Base-by-base conservation (phyloP, 2,113 vertebrate genomes). In the Butorides virescens region DNA sequence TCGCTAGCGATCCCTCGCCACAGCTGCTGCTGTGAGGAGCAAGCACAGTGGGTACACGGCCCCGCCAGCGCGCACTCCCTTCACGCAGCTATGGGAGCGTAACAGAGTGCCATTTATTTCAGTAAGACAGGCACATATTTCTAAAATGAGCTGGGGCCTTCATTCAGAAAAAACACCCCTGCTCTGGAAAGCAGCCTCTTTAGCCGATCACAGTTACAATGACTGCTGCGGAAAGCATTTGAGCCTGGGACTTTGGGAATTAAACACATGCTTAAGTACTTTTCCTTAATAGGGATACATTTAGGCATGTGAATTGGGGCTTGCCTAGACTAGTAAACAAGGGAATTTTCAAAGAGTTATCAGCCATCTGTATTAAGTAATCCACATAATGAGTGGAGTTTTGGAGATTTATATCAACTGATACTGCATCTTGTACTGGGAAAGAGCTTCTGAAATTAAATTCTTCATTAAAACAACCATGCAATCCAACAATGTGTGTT, bases 211-310 rank as follows among this genome's bases (percentile, higher is more conserved):
- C 49, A 49, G 66, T 85, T 96, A 81, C 80, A 83, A 53, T 71
- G 84, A 50, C 78, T 32, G 32, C 80, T 87, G 77, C 47, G 0
- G 76, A 96, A 96, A 85, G 46, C 86, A 44, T 91, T 76, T 91
- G 53, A 85, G 74, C 49, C 61, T 86, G 86, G 91, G 92, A 77
- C 78, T 93, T 82, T 58, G 92, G 94, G 95, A 97, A 92, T 96
- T 95, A 90, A 94, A 87, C 86, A 95, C 74, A 52, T 76, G 91
- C 89, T 90, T 95, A 95, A 96, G 86, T 95, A 89, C 58, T 96
- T 97, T 95, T 89, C 88, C 81, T 73, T 82, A 79, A 82, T 92
- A 70, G 32, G 65, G 29, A 50, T 76, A 76, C 77, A 67, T 79
- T 95, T 39, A 95, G 84, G 72, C 49, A 44, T n/a, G 30, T 86